A percentile compares a stretch with the other conserved stretches of the same genome.
These are phyloP conservation scores for Bugula neritina DNA, from an alignment of 2,888 invertebrate species.

Conservation along the genomic window DNA sequence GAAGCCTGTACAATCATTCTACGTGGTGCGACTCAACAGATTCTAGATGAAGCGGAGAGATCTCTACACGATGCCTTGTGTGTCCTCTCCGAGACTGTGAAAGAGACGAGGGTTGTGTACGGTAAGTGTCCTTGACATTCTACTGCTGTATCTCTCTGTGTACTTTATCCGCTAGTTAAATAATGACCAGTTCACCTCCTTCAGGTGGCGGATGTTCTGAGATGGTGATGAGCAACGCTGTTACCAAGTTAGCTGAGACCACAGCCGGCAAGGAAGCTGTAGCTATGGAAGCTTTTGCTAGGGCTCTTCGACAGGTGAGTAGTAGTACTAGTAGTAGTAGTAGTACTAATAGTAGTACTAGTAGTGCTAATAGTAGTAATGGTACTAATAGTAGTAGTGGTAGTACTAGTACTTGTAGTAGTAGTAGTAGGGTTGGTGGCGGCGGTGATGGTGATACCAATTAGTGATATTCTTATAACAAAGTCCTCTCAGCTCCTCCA, in stretches of 20 bases:
- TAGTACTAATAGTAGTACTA: no score
- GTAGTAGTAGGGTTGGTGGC: no score
- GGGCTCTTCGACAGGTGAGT: conserved; percentile 62
- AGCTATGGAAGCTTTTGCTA: conserved; percentile 90
- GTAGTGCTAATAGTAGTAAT: no score
- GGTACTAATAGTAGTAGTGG: no score
- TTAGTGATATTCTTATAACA: no score
- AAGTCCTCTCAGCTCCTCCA: no score
- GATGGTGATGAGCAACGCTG: conserved; percentile 93
- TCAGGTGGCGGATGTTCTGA: conserved; percentile 70
- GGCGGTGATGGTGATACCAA: no score
- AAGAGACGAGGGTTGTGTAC: conserved; percentile 81
- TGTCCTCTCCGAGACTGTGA: conserved; percentile 89
- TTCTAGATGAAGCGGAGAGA: conserved; percentile 95
- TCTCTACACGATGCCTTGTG: conserved; percentile 97
- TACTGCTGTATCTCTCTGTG: not conserved
- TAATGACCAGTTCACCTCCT: not conserved
- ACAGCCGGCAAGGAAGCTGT: conserved; percentile 95
- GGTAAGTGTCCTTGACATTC: conserved; percentile 66
- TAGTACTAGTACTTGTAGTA: not conserved
- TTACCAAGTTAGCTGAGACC: conserved; percentile 71
- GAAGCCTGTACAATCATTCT: conserved; percentile 96
- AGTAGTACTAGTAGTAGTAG: not conserved
- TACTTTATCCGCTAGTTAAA: no score
- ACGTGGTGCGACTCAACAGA: conserved; percentile 95